Base-by-base conservation (phyloP, 2,797 vertebrate genomes). In the Otolemur crassicaudatus region DNA sequence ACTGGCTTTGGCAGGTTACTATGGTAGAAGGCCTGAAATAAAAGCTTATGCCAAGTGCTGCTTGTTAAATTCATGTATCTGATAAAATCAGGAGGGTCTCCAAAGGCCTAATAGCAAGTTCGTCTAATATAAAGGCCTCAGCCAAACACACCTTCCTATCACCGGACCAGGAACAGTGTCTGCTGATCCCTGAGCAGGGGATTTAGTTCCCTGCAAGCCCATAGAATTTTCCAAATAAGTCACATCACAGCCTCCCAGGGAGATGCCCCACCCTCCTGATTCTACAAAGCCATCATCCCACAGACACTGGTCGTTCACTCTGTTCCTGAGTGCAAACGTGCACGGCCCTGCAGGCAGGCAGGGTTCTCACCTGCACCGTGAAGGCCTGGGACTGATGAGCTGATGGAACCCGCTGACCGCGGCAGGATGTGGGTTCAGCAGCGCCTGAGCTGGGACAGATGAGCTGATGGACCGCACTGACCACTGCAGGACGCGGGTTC, bases 61-160 rank as follows among this genome's bases (percentile, higher is more conserved):
- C 25, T 82, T 87, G 70, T 53, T 76, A 37, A 22, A 56, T 77
- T 53, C 77, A 76, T 34, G 17, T 53, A 77, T 31, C 29, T 69
- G 13, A 13, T 56, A 87, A 90, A 87, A 76, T 63, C 5, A 0
- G 34, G 13, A 70, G 17, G 37, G 4, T 75, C 46, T 90, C 70
- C 61, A 63, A 65, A 19, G 56, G 37, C 76, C 16, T 19, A 53
- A 49, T 0, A 11, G 29, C 12, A 46, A 46, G 25, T 88, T 67
- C 37, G 2, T 7, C 1, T 7, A 16, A 1, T 69, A 1, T 7
- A 17, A 25, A 67, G 3, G 4, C 27, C 13, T 2, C 37, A 65
- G 40, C 40, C 25, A n/a, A 49, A 81, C 69, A 76, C 53, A 7
- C 1, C 25, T 93, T 75, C 61, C n/a, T 76, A 23, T 53, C 61